A percentile compares a stretch with the other conserved stretches of the same genome.
phyloP scores from a whole-genome alignment of 2,888 invertebrate species.

The Zygaena filipendulae region DNA sequence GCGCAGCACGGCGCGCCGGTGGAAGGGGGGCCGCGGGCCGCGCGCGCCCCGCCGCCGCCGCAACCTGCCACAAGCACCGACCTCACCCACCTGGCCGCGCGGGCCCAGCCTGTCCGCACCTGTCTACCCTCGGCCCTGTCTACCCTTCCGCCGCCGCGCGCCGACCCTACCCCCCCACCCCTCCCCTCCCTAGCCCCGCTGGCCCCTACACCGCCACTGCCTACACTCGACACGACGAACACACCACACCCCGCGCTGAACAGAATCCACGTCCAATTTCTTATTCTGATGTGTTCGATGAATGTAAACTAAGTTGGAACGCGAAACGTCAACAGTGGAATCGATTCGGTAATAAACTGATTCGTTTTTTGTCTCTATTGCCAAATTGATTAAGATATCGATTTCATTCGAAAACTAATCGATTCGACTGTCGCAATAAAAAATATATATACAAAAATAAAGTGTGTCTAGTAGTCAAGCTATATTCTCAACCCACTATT shows the following conservation, averaged over 20 bases:
- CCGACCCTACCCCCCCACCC: conserved; percentile 12
- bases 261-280: too few relatives aligned
- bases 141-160: conserved; percentile 11
- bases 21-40: conserved; percentile 72
- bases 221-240: conserved; percentile 9
- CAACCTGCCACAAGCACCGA: conserved; percentile 58
- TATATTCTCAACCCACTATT: too few relatives aligned
- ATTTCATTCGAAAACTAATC: too few relatives aligned
- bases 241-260: not conserved
- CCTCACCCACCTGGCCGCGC: conserved; percentile 33
- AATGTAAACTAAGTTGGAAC: too few relatives aligned
- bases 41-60: conserved; percentile 46
- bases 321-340: too few relatives aligned
- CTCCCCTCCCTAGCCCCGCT: conserved; percentile 14
- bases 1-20: conserved; percentile 62
- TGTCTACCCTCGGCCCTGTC: conserved; percentile 8
- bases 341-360: too few relatives aligned
- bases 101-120: conserved; percentile 13
- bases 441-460: too few relatives aligned
- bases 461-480: too few relatives aligned
- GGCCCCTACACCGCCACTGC: conserved; percentile 13
- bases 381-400: too few relatives aligned
- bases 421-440: too few relatives aligned
- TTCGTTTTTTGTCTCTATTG: too few relatives aligned
- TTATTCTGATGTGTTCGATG: too few relatives aligned